Evolutionary conservation across 2,797 vertebrate genomes (phyloP), one percentile per base, ranked within the genome.

Genomic region (Pipistrellus pipistrellus): DNA sequence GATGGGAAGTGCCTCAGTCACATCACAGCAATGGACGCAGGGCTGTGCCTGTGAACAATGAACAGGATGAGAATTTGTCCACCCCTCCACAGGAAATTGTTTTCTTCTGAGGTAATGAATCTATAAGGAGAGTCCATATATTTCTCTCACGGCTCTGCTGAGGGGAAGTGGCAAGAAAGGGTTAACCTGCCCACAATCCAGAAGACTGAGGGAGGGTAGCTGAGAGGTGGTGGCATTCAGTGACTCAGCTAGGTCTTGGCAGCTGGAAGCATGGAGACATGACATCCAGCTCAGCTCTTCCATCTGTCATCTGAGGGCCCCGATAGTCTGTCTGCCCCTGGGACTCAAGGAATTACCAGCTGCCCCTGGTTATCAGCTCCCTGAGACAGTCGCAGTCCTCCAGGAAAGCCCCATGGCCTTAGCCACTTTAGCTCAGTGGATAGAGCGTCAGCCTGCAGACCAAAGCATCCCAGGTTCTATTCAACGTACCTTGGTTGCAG

Each of bases 81-180:
- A 15, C n/a, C 3, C 10, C 23, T 84, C 27, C 30, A 4, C 3
- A 20, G 53, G 66, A 53, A 59, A 18, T 62, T 82, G 44, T 69
- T 41, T 35, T 48, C 82, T 92, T 25, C 85, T 78, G 23, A 76
- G 76, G 76, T 89, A 27, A 75, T 81, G 86, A 27, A 75, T 81
- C 41, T 87, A 25, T 35, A 62, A 32, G 38, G 59, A 78, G 41
- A 94, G 35, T 27, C 62, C 71, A 12, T 23, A 0, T 25, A 18
- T 44, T 71, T 77, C 18, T 46, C 53, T 95, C 55, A 82, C 3
- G 77, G 53, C 7, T 77, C 69, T 27, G 51, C 25, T 2, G 15
- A 87, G 14, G 14, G 48, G 2, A 73, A 14, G 48, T 5, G 15
- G 41, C 48, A 30, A 76, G 46, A 59, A 59, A 12, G 12, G 35